These are phyloP conservation scores for Amblyopsis rosae DNA, from an alignment of 2,113 vertebrate species.

Conservation along the genomic window DNA sequence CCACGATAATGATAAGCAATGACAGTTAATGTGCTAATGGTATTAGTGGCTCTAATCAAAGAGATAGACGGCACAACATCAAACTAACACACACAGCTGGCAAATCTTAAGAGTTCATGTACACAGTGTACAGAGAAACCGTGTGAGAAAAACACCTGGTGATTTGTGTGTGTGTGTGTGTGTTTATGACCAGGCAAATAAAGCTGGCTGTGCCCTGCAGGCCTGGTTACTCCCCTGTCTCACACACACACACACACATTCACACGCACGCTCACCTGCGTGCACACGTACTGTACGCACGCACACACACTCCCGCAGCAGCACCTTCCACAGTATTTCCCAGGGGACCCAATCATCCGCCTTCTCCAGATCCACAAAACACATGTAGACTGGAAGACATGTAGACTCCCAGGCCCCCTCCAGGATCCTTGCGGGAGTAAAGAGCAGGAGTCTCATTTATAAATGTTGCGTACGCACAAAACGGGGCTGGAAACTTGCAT, in stretches of 20 bases:
- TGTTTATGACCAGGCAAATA: slow-evolving; percentile 28
- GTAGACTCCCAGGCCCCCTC: no score
- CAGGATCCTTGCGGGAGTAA: no score
- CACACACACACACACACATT: slow-evolving; percentile 14
- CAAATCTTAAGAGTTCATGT: not conserved
- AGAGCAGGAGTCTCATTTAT: no score
- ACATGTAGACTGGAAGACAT: no score
- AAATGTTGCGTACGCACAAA: no score
- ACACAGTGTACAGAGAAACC: not conserved
- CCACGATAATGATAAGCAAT: slow-evolving; percentile 1
- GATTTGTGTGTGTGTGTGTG: not conserved
- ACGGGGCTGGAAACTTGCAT: no score
- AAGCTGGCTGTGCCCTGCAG: slow-evolving; percentile 25
- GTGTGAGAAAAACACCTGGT: not conserved
- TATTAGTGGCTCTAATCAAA: not conserved
- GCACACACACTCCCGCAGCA: not conserved
- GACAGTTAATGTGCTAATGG: no score
- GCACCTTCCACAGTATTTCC: no score
- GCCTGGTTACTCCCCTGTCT: slow-evolving; percentile 21
- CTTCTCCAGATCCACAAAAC: no score
- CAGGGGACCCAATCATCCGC: no score
- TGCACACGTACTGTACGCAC: no score
- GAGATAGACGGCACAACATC: not conserved
- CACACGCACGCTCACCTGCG: no score
- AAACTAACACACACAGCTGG: slow-evolving; percentile 5